These are phyloP conservation scores for Champsocephalus esox DNA, from an alignment of 2,797 vertebrate genomes.

Conservation along the genomic window DNA sequence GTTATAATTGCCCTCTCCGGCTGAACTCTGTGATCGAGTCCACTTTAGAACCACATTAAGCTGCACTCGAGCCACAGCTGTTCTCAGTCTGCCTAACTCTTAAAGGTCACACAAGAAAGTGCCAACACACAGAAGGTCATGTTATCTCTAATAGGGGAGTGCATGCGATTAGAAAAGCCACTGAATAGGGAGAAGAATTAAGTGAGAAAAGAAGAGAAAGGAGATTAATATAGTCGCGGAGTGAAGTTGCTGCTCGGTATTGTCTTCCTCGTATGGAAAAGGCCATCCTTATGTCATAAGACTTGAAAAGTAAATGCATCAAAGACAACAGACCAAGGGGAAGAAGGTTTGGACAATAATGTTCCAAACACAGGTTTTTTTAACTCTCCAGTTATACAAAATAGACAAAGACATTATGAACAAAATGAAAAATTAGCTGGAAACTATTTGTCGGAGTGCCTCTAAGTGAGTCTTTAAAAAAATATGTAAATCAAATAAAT, in stretches of 20 bases:
- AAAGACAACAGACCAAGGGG: no score
- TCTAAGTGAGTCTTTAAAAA: background rate
- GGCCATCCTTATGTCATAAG: background rate
- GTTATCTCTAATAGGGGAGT: constrained; percentile 76
- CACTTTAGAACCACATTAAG: constrained; percentile 77
- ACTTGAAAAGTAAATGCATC: no score
- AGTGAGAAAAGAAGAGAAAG: constrained; percentile 30
- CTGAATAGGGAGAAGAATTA: constrained; percentile 47
- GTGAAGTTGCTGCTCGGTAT: constrained; percentile 13
- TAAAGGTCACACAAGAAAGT: constrained; percentile 82
- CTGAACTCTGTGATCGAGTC: constrained; percentile 58
- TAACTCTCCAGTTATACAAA: background rate
- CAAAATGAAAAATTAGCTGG: background rate
- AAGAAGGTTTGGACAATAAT: no score
- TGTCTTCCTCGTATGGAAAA: constrained; percentile 27
- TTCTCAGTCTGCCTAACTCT: constrained; percentile 69
- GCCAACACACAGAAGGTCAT: constrained; percentile 83
- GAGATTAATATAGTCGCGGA: constrained; percentile 44
- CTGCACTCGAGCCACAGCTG: constrained; percentile 76
- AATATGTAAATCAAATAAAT: background rate
- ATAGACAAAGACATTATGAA: background rate
- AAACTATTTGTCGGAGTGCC: background rate
- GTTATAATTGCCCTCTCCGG: constrained; percentile 57
- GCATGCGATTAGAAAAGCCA: constrained; percentile 73
- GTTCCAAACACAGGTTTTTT: no score